These are phyloP conservation scores for Chrysaora quinquecirrha DNA, from an alignment of 30 jellyfish, hydroid and myxozoan species.

Conservation along the genomic window DNA sequence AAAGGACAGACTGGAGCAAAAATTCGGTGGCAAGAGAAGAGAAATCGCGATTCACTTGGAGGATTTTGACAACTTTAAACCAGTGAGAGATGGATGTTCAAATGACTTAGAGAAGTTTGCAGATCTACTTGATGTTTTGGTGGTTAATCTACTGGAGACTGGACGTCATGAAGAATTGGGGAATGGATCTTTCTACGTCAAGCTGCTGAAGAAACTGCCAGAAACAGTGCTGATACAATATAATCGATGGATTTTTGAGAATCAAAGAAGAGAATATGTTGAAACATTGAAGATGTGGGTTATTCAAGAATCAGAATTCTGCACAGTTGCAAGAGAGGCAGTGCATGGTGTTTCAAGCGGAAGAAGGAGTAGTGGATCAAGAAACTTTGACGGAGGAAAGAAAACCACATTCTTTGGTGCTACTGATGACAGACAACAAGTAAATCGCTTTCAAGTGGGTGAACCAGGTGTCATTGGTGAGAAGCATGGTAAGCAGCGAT, in stretches of 20 bases:
- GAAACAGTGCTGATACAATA: slow-evolving; percentile 70
- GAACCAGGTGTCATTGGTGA: slow-evolving; percentile 20
- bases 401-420: slow-evolving; percentile 24
- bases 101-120: slow-evolving; percentile 61
- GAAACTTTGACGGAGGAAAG: slow-evolving; percentile 8
- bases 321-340: slow-evolving; percentile 36
- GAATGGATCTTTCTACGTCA: slow-evolving; percentile 67
- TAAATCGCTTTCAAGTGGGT: background rate
- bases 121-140: slow-evolving; percentile 52
- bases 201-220: slow-evolving; percentile 71
- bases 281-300: slow-evolving; percentile 26
- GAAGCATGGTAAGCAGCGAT: slow-evolving; percentile 12
- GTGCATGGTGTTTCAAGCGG: slow-evolving; percentile 31
- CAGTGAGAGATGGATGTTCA: slow-evolving; percentile 48
- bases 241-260: slow-evolving; percentile 72
- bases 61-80: slow-evolving; percentile 58
- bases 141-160: slow-evolving; percentile 50
- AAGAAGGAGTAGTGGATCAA: slow-evolving; percentile 6
- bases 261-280: slow-evolving; percentile 44
- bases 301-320: slow-evolving; percentile 29
- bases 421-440: slow-evolving; percentile 8
- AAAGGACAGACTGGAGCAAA: slow-evolving; percentile 32
- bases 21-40: slow-evolving; percentile 28
- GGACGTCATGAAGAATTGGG: slow-evolving; percentile 74
- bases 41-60: slow-evolving; percentile 39